These are phyloP conservation scores for Enteromius viviparus DNA, from an alignment of 2,797 vertebrate species.

Conservation along the genomic window DNA sequence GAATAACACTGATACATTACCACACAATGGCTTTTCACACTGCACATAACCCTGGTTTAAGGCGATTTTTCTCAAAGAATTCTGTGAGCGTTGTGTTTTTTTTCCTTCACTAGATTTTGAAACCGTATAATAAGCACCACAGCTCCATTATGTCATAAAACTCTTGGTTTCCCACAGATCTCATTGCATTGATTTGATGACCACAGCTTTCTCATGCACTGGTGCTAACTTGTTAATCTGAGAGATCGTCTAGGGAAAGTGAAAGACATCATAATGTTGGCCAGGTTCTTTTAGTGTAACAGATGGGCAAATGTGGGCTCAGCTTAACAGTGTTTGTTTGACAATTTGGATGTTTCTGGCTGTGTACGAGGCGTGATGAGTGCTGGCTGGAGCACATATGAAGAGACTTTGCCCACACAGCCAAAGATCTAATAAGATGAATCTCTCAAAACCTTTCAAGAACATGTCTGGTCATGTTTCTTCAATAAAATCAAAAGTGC, in stretches of 20 bases:
- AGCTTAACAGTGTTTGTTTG: background rate
- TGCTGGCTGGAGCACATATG: background rate
- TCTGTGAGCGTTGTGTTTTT: background rate
- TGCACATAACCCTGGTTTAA: background rate
- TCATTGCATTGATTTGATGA: background rate
- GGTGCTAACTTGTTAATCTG: background rate
- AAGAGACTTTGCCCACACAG: conserved; percentile 1
- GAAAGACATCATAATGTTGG: background rate
- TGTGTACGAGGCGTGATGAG: background rate
- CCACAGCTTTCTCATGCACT: background rate
- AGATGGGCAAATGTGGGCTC: conserved; percentile 1
- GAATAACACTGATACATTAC: background rate
- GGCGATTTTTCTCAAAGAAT: background rate
- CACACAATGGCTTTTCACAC: background rate
- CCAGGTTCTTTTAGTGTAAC: background rate
- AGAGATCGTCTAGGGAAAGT: background rate
- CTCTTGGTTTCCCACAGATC: background rate
- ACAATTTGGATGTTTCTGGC: background rate
- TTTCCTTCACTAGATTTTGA: background rate
- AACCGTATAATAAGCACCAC: background rate
- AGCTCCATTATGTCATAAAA: conserved; percentile 1
- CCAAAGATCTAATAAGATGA: background rate
- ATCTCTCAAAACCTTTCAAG: background rate
- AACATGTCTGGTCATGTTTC: background rate
- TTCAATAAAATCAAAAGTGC: background rate